phyloP scores from a whole-genome alignment of 2,888 invertebrate species.

The Anthoptus insignis region DNA sequence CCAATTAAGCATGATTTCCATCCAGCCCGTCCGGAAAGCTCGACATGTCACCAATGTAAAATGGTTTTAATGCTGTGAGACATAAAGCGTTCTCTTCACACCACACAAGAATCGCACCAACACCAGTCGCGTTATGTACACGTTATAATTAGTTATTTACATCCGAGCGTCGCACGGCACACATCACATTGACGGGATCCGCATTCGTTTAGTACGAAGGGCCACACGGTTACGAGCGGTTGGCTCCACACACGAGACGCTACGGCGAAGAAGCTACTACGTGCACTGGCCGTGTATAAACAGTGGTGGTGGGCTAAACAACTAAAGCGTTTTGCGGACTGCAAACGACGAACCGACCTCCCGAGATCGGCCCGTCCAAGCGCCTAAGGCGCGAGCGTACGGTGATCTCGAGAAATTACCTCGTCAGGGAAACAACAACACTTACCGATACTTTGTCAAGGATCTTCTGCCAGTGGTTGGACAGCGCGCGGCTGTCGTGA shows the following conservation, averaged over 20 bases:
- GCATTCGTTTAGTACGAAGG: slow-evolving; percentile 38
- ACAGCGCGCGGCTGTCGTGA: slow-evolving; percentile 51
- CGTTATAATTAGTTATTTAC: slow-evolving; percentile 39
- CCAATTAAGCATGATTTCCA: slow-evolving; percentile 62
- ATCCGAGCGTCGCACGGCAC: slow-evolving; percentile 17
- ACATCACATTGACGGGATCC: slow-evolving; percentile 4
- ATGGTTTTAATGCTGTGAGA: slow-evolving; percentile 58
- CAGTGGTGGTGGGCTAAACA: slow-evolving; percentile 59
- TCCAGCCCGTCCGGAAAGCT: slow-evolving; percentile 57
- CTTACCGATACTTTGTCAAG: slow-evolving; percentile 63
- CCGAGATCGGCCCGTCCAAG: slow-evolving; percentile 16
- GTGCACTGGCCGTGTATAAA: slow-evolving; percentile 58
- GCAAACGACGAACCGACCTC: slow-evolving; percentile 25
- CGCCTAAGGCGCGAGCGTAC: not conserved
- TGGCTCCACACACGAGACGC: no score
- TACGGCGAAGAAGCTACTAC: slow-evolving; percentile 55
- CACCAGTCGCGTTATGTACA: slow-evolving; percentile 56
- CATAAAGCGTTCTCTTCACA: slow-evolving; percentile 60
- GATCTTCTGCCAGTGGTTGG: slow-evolving; percentile 54
- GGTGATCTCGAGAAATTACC: slow-evolving; percentile 22
- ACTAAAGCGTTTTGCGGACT: slow-evolving; percentile 49
- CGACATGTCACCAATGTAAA: slow-evolving; percentile 53
- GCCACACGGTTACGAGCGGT: no score
- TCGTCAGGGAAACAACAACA: slow-evolving; percentile 28
- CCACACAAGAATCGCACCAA: slow-evolving; percentile 59